Conservation (phyloP, 2,888 invertebrate genomes). For the Metallyticus violacea region DNA sequence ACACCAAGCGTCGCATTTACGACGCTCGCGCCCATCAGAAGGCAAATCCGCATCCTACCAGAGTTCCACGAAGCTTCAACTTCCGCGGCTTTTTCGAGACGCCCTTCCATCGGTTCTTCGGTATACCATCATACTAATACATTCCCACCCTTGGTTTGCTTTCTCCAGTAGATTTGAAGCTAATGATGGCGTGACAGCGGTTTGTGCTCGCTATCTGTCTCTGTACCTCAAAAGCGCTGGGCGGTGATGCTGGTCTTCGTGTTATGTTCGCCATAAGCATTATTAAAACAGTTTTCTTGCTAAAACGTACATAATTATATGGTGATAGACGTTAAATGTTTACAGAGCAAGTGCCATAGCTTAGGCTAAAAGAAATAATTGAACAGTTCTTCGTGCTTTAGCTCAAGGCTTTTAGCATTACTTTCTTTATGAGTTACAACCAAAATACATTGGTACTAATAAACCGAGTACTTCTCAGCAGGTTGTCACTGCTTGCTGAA, state of each 20-base stretch:
- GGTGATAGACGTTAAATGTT: too few relatives aligned
- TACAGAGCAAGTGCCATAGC: too few relatives aligned
- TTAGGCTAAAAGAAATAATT: too few relatives aligned
- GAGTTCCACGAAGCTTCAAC: conserved; percentile 30
- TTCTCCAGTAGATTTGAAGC: neutral
- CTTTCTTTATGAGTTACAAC: too few relatives aligned
- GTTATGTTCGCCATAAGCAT: too few relatives aligned
- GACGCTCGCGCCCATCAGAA: conserved; percentile 31
- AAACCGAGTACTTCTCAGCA: too few relatives aligned
- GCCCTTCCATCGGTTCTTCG: conserved; percentile 85
- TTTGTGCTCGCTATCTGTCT: neutral
- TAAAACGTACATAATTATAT: too few relatives aligned
- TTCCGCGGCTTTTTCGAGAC: conserved; percentile 65
- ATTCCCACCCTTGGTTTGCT: neutral
- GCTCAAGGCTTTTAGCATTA: too few relatives aligned
- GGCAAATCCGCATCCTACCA: neutral
- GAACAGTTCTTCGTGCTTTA: too few relatives aligned
- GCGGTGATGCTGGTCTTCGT: neutral
- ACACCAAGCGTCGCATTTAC: conserved; percentile 46
- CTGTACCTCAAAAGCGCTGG: neutral
- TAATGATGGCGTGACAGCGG: neutral
- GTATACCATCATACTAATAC: conserved; percentile 50
- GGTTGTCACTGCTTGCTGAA: too few relatives aligned
- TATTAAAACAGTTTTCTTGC: too few relatives aligned
- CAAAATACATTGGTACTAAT: too few relatives aligned